phyloP scores from a whole-genome alignment of 2,888 invertebrate species.

The Callimorpha dominula region DNA sequence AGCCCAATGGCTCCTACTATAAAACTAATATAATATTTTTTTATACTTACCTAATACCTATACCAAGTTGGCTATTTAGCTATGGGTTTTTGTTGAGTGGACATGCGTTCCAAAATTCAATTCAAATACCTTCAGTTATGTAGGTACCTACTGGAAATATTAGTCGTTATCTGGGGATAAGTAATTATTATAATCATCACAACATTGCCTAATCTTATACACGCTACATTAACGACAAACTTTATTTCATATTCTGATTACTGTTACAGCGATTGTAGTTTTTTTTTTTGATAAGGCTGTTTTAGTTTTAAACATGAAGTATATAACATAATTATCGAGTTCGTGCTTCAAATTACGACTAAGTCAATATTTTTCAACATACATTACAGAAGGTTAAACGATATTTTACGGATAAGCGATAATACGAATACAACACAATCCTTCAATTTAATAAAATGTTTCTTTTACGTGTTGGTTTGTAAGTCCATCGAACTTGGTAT shows the following conservation, averaged over 20 bases:
- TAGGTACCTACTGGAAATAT: background rate
- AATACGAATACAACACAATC: slow-evolving; percentile 4
- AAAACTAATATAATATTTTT: background rate
- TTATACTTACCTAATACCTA: too few species aligned
- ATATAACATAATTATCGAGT: background rate
- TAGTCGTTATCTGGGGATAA: background rate
- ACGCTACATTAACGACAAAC: too few species aligned
- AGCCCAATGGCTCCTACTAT: background rate
- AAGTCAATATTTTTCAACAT: background rate
- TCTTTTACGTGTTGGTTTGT: background rate
- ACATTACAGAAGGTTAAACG: background rate
- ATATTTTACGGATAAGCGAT: background rate
- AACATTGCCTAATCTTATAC: background rate
- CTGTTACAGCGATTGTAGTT: background rate
- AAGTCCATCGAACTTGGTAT: slow-evolving; percentile 33
- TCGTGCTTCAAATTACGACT: background rate
- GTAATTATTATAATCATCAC: background rate
- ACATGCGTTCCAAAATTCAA: background rate
- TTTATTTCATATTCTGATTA: background rate
- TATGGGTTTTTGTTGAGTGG: background rate
- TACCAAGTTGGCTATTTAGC: background rate
- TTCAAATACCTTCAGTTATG: background rate
- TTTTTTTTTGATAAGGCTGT: background rate
- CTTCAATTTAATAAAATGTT: background rate
- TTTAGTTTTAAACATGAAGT: background rate